phyloP scores from a whole-genome alignment of 2,797 vertebrate genomes.

The Tachyglossus aculeatus region DNA sequence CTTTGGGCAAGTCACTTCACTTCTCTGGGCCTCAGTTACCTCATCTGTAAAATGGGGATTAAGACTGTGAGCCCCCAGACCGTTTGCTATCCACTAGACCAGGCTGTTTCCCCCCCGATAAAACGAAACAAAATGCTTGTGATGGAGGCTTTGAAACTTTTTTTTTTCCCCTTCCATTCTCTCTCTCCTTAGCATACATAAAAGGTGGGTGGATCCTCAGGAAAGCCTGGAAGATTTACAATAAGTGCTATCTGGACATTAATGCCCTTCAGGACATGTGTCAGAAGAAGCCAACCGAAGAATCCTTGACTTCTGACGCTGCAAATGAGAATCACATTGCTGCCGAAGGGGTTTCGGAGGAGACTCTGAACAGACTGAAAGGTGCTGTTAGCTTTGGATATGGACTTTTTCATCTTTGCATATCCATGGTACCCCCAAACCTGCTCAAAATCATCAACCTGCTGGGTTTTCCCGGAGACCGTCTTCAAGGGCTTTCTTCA shows the following conservation, averaged over 20 bases:
- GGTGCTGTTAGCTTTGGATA: constrained; percentile 99
- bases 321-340: constrained; percentile 82
- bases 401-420: constrained; percentile 99
- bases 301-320: constrained; percentile 78
- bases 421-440: constrained; percentile 99
- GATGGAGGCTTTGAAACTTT: neutral
- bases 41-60: too few species aligned
- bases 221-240: constrained; percentile 99
- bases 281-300: constrained; percentile 81
- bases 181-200: constrained; percentile 86
- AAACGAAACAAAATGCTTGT: neutral
- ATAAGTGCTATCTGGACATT: constrained; percentile 97
- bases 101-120: too few species aligned
- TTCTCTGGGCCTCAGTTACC: too few species aligned
- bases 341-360: constrained; percentile 80
- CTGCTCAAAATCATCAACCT: constrained; percentile 99
- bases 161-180: constrained; percentile 6
- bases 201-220: constrained; percentile 99
- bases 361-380: constrained; percentile 93
- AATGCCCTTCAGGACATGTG: constrained; percentile 89
- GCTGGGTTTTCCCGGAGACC: constrained; percentile 98
- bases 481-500: constrained; percentile 93
- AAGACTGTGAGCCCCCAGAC: too few species aligned
- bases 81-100: too few species aligned
- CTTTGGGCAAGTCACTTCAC: too few species aligned